Evolutionary conservation across 92 coral and sea anemone genomes (phyloP), one percentile per base, ranked within the genome.

Genomic region (Diadumene lineata): DNA sequence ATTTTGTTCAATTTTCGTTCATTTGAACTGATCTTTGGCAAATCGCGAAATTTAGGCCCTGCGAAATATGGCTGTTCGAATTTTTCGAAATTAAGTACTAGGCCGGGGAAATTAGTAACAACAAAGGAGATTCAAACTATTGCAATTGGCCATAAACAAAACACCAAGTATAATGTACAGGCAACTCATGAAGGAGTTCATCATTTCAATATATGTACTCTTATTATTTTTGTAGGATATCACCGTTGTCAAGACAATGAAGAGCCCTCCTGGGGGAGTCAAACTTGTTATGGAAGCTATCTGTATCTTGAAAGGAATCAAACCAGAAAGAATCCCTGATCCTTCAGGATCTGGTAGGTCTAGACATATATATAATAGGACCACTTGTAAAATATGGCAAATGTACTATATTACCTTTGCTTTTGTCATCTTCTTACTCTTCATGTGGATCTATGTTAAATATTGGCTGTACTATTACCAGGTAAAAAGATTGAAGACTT

Each of bases 241-340:
- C 18, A 96, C 99, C 32, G 92, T 96, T 67, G 97, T 96, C 55
- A 96, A 96, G 62, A 78, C 96, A 13, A 96, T 96, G 99, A 96
- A 96, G 84, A 79, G 87, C 53, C 99, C 99, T 17, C 99, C 99
- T 18, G 74, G 88, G 84, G 99, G 99, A 30, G 97, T 96, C 57
- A 96, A 96, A 65, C 86, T 96, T 70, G 99, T 96, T 76, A 96
- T 96, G 99, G 99, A 96, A 82, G 97, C 99, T 11, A 96, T 96
- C 67, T 96, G 99, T 82, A 93, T 96, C 73, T 79, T 96, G 58
- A 96, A 96, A 64, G 93, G 97, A 29, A 84, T 96, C 82, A 96
- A 96, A 69, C 82, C 97, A 26, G 99, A 96, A 58, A 81, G 99
- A 64, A 96, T 96, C 25, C 99, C 99, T 9, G 99, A 96, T 70